Base-by-base conservation (phyloP, 1,140 invertebrate species). In the Polypedilum pembai region DNA sequence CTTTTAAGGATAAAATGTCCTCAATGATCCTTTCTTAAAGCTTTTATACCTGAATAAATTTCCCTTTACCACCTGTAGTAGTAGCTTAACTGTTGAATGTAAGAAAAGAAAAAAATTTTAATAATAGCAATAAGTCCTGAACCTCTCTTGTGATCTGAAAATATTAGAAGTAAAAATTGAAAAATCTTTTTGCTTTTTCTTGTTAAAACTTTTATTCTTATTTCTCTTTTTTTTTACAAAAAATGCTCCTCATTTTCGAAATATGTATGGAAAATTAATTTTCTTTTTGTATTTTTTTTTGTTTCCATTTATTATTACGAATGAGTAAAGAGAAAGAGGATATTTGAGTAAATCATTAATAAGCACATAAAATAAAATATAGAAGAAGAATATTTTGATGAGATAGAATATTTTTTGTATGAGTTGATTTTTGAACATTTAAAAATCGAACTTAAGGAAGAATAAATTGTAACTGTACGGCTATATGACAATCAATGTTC, bases 141-240 rank as follows among this genome's bases (percentile, higher is more conserved):
- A 33, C 24, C n/a, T 56, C 45, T n/a, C n/a, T 56, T 56, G 45
- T 56, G 45, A 56, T 56, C 45, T 56, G 45, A 56, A 56, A 45
- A 56, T 56, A n/a, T 4, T 56, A 56, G 45, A 56, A 56, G n/a
- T 56, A 15, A 56, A 45, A 15, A 45, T 41, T 45, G 15, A 56
- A n/a, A 33, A 33, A 5, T 3, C 24, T 33, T 33, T 33, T 33
- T 15, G 12, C 12, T 56, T 56, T 45, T 8, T 56, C 45, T 56
- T 56, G n/a, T 56, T 56, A 56, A 56, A 56, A 56, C n/a, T 56
- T 56, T 56, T n/a, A 56, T n/a, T 56, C n/a, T 56, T 56, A n/a
- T 45, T 45, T 45, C 8, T 45, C 15, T 12, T 56, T 56, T 45
- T 15, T 45, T 56, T 56, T 56, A 56, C 45, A 56, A 56, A 56